These are phyloP conservation scores for Lagria hirta DNA, from an alignment of 2,888 invertebrate species.

Conservation along the genomic window DNA sequence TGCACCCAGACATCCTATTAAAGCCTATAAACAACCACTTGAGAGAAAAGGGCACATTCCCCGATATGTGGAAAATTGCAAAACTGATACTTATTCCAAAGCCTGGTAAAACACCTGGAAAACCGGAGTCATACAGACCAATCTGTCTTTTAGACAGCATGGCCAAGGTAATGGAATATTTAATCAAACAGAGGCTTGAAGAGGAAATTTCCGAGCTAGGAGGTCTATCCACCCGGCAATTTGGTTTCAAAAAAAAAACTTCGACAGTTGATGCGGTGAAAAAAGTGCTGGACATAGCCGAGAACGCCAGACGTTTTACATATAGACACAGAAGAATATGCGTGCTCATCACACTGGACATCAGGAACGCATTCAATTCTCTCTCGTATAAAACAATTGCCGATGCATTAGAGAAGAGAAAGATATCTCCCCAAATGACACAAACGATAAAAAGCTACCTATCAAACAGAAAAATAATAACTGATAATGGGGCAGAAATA, in stretches of 20 bases:
- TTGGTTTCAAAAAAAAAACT: constrained; percentile 2
- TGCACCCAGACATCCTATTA: constrained; percentile 1
- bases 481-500: not conserved
- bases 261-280: constrained; percentile 6
- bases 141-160: constrained; percentile 7
- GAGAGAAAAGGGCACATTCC: constrained; percentile 1
- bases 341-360: constrained; percentile 16
- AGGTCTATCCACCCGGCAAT: constrained; percentile 4
- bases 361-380: constrained; percentile 14
- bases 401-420: constrained; percentile 1
- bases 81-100: constrained; percentile 5
- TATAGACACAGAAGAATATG: constrained; percentile 3
- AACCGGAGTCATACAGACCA: constrained; percentile 9
- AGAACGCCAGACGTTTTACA: not conserved
- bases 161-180: constrained; percentile 11
- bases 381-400: constrained; percentile 5
- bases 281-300: constrained; percentile 1
- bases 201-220: constrained; percentile 3
- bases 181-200: constrained; percentile 4
- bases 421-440: not conserved
- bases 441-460: constrained; percentile 3
- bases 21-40: constrained; percentile 1
- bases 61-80: constrained; percentile 12
- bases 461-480: constrained; percentile 3
- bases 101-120: not conserved